Evolutionary conservation across 2,113 vertebrate genomes (phyloP), one percentile per base, ranked within the genome.

Genomic region (Onychorhynchus coronatus): DNA sequence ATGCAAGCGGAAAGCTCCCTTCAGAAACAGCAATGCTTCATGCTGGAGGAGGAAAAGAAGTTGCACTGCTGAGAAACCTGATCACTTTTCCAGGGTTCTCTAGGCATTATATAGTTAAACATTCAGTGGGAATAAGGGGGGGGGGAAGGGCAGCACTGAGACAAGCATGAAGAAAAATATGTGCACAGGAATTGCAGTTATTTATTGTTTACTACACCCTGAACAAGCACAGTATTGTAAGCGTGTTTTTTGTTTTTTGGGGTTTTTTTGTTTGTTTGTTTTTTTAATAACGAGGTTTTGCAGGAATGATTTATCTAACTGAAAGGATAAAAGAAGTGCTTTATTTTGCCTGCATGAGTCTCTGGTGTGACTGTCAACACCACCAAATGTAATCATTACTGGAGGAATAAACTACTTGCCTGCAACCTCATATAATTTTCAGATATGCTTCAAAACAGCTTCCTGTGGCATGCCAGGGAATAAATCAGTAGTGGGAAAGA

Each of bases 401-500:
- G 42, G 33, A 81, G 79, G 91, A 80, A 91, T 67, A 95, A 93
- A 81, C 68, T 56, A 83, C 88, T 76, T 59, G 55, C 63, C 79
- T 96, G 63, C 14, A 33, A 42, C 46, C 83, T 84, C 88, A 80
- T 46, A 21, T 83, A 90, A 90, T 92, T 92, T 89, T 89, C 76
- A 91, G 79, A 86, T 77, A 58, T 7, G 59, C 63, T 85, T 92
- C 68, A 77, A 59, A 94, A 80, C 20, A 84, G 72, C 52, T 89
- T 92, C 72, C 83, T 86, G 76, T 61, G 83, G 68, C 76, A 55
- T 24, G 14, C 39, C 61, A 74, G 52, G 16, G 50, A 80, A 77
- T 91, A 88, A 95, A 88, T 86, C 86, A 67, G 67, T 25, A 49
- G 75, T 14, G 75, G 55, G 17, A 76, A 88, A 44, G 12, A 68